Evolutionary conservation across 2,797 vertebrate genomes (phyloP), one percentile per base, ranked within the genome.

Genomic region (Leptoclinus maculatus): DNA sequence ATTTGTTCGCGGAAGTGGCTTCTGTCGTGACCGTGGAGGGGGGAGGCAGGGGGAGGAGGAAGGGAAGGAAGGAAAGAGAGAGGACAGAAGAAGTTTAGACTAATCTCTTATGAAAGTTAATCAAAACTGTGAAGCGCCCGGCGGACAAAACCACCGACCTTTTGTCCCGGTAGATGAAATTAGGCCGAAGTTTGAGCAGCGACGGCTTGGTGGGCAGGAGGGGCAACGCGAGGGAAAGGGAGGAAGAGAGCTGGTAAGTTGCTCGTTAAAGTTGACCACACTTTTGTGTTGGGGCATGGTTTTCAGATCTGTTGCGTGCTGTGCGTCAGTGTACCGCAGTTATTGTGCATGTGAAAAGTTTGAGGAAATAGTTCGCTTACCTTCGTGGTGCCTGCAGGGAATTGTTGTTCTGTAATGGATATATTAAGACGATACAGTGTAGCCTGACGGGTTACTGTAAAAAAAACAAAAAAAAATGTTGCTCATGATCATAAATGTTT

Each of bases 1-100:
- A 83, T 87, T 88, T 91, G 92, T 93, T 95, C 94, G 83, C 95
- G 95, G 95, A 96, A 96, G 95, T 95, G 86, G 89, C 90, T 90
- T 92, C 86, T 92, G 91, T 93, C 90, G 93, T 93, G 91, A 92
- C 87, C 84, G 88, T 74, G 76, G 85, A 87, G 85, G 77, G 41
- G 82, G 72, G 25, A 34, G 76, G 72, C 63, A 82, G 87, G 83
- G 84, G 85, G 90, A 87, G 89, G 91, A 83, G 85, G 91, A 74
- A 86, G 88, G 89, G 87, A 80, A 87, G 91, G 76, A 87, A 88
- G 89, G 87, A 80, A 87, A 76, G 76, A 87, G 88, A 81, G 23
- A 53, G 82, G 77, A 85, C 87, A 85, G 79, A 89, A 92, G 87
- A 94, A 94, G 86, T 94, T 94, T 66, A 77, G 71, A 71, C 14